These are phyloP conservation scores for Ennomos erosarius DNA, from an alignment of 2,888 invertebrate species.

Conservation along the genomic window DNA sequence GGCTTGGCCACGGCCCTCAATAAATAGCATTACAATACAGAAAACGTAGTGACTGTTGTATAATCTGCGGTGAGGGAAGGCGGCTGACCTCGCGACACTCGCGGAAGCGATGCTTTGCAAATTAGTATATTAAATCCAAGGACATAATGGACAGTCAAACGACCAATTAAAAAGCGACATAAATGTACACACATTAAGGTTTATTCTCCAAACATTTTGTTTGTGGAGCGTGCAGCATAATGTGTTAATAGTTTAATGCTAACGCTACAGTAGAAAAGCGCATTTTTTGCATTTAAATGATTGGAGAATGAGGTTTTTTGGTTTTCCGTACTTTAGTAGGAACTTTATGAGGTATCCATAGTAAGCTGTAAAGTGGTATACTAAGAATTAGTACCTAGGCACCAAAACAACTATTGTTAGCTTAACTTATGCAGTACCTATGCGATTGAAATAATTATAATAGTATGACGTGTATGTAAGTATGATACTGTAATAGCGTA, in stretches of 20 bases:
- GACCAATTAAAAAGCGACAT: conserved; percentile 48
- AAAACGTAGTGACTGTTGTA: conserved; percentile 19
- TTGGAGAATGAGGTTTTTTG: conserved; percentile 17
- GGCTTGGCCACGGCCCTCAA: conserved; percentile 41
- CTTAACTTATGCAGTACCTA: no score
- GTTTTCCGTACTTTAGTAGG: not conserved
- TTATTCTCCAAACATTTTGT: conserved; percentile 21
- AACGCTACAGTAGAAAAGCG: conserved; percentile 14
- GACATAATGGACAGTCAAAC: conserved; percentile 50
- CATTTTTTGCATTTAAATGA: conserved; percentile 19
- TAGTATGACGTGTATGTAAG: no score
- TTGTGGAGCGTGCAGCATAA: conserved; percentile 12
- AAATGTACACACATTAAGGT: conserved; percentile 27
- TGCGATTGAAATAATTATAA: no score
- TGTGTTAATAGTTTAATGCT: conserved; percentile 14
- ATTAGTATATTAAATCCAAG: conserved; percentile 71
- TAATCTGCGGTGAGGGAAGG: conserved; percentile 40
- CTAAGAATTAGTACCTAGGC: no score
- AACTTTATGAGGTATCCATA: no score
- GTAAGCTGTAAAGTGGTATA: no score
- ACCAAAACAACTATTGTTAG: no score
- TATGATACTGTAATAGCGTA: no score
- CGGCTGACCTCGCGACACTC: conserved; percentile 58
- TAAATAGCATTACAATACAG: conserved; percentile 54
- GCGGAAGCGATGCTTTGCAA: conserved; percentile 78